Evolutionary conservation across 1,140 invertebrate species (phyloP).

Genomic region (Panulirus ornatus): DNA sequence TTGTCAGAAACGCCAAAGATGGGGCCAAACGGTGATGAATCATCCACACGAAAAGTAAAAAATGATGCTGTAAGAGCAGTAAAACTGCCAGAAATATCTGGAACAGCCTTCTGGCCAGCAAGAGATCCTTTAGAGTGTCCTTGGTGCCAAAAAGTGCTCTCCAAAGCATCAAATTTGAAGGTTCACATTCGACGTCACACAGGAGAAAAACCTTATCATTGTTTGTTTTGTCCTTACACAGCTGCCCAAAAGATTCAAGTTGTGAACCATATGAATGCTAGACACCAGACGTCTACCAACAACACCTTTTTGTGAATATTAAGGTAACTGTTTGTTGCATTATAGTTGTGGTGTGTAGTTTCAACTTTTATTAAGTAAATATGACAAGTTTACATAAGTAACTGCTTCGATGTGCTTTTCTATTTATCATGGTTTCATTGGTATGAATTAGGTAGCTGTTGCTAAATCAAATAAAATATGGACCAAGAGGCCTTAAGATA

Average conservation of each 20-base stretch:
- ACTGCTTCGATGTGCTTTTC: no score
- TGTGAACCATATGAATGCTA: conserved; percentile 64
- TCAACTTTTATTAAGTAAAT: background rate
- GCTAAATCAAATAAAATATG: no score
- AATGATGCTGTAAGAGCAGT: conserved; percentile 10
- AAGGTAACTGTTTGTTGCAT: background rate
- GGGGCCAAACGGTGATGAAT: background rate
- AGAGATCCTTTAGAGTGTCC: conserved; percentile 51
- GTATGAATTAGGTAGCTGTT: no score
- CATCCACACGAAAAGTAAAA: background rate
- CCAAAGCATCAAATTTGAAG: conserved; percentile 60
- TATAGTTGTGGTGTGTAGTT: background rate
- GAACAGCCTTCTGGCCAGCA: background rate
- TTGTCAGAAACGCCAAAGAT: background rate
- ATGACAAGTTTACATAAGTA: no score
- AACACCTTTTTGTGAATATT: conserved; percentile 34
- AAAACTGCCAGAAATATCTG: background rate
- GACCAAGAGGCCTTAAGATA: no score
- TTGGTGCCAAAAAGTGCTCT: conserved; percentile 64
- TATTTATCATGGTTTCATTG: no score
- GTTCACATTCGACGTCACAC: conserved; percentile 65
- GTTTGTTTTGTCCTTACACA: conserved; percentile 58
- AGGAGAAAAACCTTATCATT: conserved; percentile 62
- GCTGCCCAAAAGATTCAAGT: conserved; percentile 67
- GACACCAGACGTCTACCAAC: conserved; percentile 45